These are phyloP conservation scores for Byasa hedistus DNA, from an alignment of 2,888 invertebrate genomes.

Conservation along the genomic window DNA sequence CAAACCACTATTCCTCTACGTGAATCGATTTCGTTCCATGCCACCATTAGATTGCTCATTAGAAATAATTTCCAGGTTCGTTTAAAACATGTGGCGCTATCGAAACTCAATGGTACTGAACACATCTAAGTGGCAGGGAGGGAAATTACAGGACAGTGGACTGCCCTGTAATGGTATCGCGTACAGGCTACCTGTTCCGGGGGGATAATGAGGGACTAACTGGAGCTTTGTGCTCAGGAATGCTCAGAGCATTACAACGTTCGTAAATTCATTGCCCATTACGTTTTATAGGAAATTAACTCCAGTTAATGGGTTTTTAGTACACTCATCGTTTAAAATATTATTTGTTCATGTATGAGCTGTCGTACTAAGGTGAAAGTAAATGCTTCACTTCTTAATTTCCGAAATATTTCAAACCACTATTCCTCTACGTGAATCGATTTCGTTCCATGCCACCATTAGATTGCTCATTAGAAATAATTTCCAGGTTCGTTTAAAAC, in stretches of 20 bases:
- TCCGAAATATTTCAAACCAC: neutral
- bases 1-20: neutral
- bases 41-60: constrained; percentile 30
- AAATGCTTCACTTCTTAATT: neutral
- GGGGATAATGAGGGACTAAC: constrained; percentile 64
- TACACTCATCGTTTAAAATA: neutral
- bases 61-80: constrained; percentile 37
- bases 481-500: constrained; percentile 38
- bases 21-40: constrained; percentile 10
- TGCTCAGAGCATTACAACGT: constrained; percentile 38
- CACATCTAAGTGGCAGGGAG: constrained; percentile 40
- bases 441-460: constrained; percentile 20
- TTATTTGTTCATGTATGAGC: no score
- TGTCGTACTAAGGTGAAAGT: no score
- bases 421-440: neutral
- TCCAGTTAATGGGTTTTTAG: constrained; percentile 19
- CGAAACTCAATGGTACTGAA: constrained; percentile 45
- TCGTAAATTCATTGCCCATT: constrained; percentile 34
- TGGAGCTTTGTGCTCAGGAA: constrained; percentile 58
- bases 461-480: constrained; percentile 33
- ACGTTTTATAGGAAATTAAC: constrained; percentile 27
- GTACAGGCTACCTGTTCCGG: constrained; percentile 55
- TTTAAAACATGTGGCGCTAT: constrained; percentile 38
- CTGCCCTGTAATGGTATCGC: constrained; percentile 44
- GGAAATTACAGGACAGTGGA: constrained; percentile 50